Percentiles rank a stretch among this genome's conserved stretches.
These are phyloP conservation scores for Agapornis roseicollis DNA, from an alignment of 2,113 vertebrate genomes.

Conservation along the genomic window DNA sequence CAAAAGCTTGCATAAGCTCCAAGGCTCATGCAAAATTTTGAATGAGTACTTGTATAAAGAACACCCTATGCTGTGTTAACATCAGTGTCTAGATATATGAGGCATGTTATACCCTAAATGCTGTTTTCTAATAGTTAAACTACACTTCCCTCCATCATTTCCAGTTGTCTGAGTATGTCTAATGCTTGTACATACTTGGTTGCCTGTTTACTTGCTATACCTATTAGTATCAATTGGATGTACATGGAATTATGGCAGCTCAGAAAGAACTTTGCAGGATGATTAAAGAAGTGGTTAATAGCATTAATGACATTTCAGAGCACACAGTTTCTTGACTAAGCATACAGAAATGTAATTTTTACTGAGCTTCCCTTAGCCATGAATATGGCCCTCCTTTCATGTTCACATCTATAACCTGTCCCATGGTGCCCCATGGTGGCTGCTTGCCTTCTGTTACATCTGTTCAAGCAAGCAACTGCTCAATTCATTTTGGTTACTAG, in stretches of 20 bases:
- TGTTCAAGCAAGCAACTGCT: neutral
- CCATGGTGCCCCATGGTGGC: conserved; percentile 56
- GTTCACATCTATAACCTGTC: neutral
- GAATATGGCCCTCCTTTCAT: fast-evolving
- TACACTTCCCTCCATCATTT: neutral
- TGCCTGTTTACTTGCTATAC: neutral
- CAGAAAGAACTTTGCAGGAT: neutral
- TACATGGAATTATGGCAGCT: neutral
- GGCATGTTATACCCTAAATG: neutral
- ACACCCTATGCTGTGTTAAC: neutral
- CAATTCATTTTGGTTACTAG: neutral
- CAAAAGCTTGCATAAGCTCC: neutral
- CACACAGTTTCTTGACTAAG: neutral
- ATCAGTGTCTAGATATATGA: neutral
- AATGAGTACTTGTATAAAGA: neutral
- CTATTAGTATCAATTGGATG: neutral
- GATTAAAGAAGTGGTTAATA: neutral
- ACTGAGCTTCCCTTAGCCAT: neutral
- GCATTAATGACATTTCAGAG: neutral
- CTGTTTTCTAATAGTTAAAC: neutral
- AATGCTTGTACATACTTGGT: neutral
- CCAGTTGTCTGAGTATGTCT: neutral
- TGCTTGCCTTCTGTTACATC: neutral
- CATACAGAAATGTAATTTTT: neutral
- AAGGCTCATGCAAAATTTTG: neutral